Base-by-base conservation (phyloP, 2,113 vertebrate species). In the Lepisosteus osseus region DNA sequence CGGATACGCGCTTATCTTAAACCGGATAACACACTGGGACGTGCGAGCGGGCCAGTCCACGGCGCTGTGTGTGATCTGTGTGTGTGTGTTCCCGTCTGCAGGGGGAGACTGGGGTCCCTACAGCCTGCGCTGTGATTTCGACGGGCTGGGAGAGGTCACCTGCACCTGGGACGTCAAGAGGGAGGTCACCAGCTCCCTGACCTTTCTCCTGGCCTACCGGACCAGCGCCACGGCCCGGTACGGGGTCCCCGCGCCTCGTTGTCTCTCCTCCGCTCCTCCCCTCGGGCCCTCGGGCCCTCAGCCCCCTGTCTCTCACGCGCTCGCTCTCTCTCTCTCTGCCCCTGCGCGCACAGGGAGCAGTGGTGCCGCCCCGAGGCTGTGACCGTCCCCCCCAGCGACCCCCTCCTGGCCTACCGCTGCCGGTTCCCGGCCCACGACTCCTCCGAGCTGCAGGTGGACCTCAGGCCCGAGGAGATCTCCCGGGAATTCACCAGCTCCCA, bases 121-220 rank as follows among this genome's bases (percentile, higher is more conserved):
- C 71, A 77, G 54, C 4, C 65, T 88, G 71, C 64, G 82, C 5
- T 90, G 89, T 76, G 80, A 86, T 29, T 77, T 87, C 76, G 77
- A 74, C 0, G 74, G 76, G 51, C 83, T 86, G 45, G 56, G 5
- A 61, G 64, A 71, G 65, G 84, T 82, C 70, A 68, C 4, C 7
- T 91, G 88, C 40, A 85, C 80, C 77, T 91, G 89, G 89, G 76
- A 86, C 68, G 73, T 89, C 68, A 87, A 70, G 77, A 77, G 29
- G 69, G 79, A 81, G 15, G 65, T 78, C 76, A 82, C 77, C 44
- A 63, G 77, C 17, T 69, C 78, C 66, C 54, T 89, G 43, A 78
- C 76, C 72, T 86, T 86, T 81, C 76, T 82, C 72, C 84, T 90
- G 76, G 29, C 1, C 42, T 87, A 56, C 64, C 63, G 63, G 9